Evolutionary conservation across 2,797 vertebrate genomes (phyloP).

Genomic region (Poecilia wingei): DNA sequence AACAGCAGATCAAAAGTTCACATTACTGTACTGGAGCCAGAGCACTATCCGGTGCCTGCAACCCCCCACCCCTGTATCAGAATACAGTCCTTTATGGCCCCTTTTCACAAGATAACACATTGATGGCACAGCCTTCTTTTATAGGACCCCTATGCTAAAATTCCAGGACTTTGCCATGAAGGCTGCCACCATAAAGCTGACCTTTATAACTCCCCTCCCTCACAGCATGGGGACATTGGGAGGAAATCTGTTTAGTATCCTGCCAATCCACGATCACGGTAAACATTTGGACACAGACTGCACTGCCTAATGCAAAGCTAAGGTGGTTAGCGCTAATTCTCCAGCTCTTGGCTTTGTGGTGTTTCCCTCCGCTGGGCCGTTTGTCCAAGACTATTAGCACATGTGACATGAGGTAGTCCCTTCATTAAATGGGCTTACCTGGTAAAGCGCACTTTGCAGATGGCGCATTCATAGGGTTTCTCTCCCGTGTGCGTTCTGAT

Average conservation of each 20-base stretch:
- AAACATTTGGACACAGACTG: slow-evolving; percentile 53
- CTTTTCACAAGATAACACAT: slow-evolving; percentile 70
- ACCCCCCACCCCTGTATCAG: slow-evolving; percentile 68
- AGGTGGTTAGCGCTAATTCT: slow-evolving; percentile 69
- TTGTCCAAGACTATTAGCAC: slow-evolving; percentile 68
- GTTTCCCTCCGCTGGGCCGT: slow-evolving; percentile 46
- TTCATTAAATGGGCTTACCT: slow-evolving; percentile 85
- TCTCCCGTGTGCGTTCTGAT: slow-evolving; percentile 98
- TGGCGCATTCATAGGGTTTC: slow-evolving; percentile 97
- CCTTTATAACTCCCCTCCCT: slow-evolving; percentile 66
- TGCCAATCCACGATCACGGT: slow-evolving; percentile 13
- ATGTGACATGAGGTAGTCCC: slow-evolving; percentile 67
- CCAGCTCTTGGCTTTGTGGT: slow-evolving; percentile 58
- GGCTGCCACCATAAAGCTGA: slow-evolving; percentile 72
- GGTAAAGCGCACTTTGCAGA: slow-evolving; percentile 99
- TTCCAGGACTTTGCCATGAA: slow-evolving; percentile 82
- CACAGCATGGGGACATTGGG: slow-evolving; percentile 27
- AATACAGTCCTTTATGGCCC: slow-evolving; percentile 75
- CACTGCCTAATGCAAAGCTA: slow-evolving; percentile 63
- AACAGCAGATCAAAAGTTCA: slow-evolving; percentile 83
- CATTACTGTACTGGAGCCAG: slow-evolving; percentile 71
- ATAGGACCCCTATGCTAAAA: slow-evolving; percentile 79
- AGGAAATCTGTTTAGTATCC: slow-evolving; percentile 4
- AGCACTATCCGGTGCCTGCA: slow-evolving; percentile 65
- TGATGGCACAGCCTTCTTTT: slow-evolving; percentile 76